Conservation (phyloP, 2,797 vertebrate genomes). For the Astyanax mexicanus region DNA sequence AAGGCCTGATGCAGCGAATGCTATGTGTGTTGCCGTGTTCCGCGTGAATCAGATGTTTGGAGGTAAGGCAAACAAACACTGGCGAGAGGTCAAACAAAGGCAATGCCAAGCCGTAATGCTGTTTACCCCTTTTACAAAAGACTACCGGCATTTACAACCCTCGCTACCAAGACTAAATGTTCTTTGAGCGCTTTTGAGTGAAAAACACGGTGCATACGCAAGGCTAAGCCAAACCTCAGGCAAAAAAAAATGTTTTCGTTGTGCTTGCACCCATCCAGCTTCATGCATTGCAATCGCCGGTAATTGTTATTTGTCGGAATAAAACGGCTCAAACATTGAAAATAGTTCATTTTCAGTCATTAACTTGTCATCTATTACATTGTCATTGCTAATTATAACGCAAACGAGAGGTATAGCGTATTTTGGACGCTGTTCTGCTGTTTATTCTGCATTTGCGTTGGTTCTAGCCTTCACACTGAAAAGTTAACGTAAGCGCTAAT, state of each 20-base stretch:
- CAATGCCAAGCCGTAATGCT: conserved; percentile 17
- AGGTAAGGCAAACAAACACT: conserved; percentile 47
- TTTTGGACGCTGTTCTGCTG: conserved; percentile 17
- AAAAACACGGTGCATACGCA: neutral
- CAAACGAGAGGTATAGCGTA: neutral
- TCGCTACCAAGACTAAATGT: neutral
- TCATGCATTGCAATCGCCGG: neutral
- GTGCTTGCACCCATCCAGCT: neutral
- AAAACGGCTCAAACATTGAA: conserved; percentile 27
- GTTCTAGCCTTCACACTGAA: conserved; percentile 13
- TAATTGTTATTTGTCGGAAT: conserved; percentile 3
- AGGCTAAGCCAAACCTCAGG: conserved; percentile 28
- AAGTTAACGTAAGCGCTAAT: conserved; percentile 31
- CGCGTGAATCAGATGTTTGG: conserved; percentile 54
- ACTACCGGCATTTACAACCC: conserved; percentile 29
- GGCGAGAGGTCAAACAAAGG: conserved; percentile 8
- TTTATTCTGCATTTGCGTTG: conserved; percentile 25
- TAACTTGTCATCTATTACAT: conserved; percentile 16
- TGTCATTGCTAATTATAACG: conserved; percentile 26
- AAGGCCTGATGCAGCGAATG: conserved; percentile 43
- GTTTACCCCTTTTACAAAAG: conserved; percentile 25
- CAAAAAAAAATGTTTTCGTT: conserved; percentile 21
- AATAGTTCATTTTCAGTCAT: conserved; percentile 25
- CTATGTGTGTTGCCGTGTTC: conserved; percentile 49
- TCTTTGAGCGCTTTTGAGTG: conserved; percentile 3